Conservation (phyloP, 2,797 vertebrate genomes). For the Danio albolineatus region DNA sequence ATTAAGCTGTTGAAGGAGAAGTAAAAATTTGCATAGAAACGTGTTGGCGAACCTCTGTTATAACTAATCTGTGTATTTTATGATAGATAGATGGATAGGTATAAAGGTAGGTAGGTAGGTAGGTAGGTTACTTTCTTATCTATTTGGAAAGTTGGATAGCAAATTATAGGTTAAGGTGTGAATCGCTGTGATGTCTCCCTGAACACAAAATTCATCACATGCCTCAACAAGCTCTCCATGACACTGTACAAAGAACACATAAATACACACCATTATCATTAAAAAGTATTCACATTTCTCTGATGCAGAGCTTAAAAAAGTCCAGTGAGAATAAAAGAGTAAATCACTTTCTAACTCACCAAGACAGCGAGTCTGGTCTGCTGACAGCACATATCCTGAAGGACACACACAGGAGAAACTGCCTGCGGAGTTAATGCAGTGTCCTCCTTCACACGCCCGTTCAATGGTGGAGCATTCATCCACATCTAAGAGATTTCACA, state of each 20-base stretch:
- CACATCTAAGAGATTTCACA: slow-evolving; percentile 70
- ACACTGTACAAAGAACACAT: not conserved
- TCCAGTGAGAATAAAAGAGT: not conserved
- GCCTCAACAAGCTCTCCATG: slow-evolving; percentile 47
- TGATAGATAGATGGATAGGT: too few relatives aligned
- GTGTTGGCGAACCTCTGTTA: too few relatives aligned
- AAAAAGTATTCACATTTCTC: not conserved
- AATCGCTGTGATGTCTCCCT: slow-evolving; percentile 40
- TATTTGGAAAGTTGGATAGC: not conserved
- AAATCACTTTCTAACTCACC: slow-evolving; percentile 67
- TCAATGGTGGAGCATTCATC: slow-evolving; percentile 75
- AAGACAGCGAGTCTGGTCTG: slow-evolving; percentile 72
- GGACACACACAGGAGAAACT: slow-evolving; percentile 79
- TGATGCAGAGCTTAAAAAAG: not conserved
- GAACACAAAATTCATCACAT: slow-evolving; percentile 43
- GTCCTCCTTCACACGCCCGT: slow-evolving; percentile 74
- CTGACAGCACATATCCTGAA: slow-evolving; percentile 68
- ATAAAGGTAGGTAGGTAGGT: not conserved
- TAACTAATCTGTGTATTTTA: too few relatives aligned
- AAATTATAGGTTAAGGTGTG: slow-evolving; percentile 50
- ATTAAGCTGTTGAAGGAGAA: too few relatives aligned
- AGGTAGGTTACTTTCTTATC: not conserved
- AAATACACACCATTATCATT: not conserved
- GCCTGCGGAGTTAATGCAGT: slow-evolving; percentile 77
- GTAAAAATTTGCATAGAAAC: too few relatives aligned